phyloP scores from a whole-genome alignment of 2,888 invertebrate genomes.

The Crocallis elinguaria region DNA sequence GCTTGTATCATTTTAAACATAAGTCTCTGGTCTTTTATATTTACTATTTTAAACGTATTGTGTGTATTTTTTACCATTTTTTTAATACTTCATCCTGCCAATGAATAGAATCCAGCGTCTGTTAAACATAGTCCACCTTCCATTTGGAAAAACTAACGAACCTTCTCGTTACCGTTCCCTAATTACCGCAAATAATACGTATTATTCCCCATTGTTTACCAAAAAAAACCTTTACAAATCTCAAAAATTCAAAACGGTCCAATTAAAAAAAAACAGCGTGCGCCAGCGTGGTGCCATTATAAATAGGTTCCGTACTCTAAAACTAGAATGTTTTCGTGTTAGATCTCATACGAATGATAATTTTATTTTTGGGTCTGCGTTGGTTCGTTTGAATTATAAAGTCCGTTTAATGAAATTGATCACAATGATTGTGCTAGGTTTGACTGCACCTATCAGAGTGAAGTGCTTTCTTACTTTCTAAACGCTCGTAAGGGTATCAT shows the following conservation, averaged over 20 bases:
- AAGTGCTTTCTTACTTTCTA: no score
- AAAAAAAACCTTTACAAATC: constrained; percentile 64
- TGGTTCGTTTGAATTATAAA: no score
- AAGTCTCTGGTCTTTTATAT: constrained; percentile 8
- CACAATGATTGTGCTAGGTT: no score
- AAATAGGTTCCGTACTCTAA: constrained; percentile 1
- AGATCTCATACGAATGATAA: no score
- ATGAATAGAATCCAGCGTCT: constrained; percentile 13
- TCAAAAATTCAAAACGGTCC: constrained; percentile 63
- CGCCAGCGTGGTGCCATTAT: not conserved
- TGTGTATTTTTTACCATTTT: not conserved
- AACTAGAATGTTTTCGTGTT: not conserved
- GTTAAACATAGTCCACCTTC: constrained; percentile 28
- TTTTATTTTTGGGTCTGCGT: no score
- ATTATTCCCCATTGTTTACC: constrained; percentile 71
- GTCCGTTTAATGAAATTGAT: no score
- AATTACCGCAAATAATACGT: constrained; percentile 79
- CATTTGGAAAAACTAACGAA: constrained; percentile 49
- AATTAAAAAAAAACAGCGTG: constrained; percentile 60
- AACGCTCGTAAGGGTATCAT: no score
- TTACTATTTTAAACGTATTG: constrained; percentile 5
- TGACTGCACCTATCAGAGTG: no score
- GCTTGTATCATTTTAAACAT: no score
- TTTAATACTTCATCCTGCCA: not conserved
- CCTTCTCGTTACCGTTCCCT: constrained; percentile 73